phyloP scores from a whole-genome alignment of 2,113 vertebrate genomes.

The Mugil cephalus region DNA sequence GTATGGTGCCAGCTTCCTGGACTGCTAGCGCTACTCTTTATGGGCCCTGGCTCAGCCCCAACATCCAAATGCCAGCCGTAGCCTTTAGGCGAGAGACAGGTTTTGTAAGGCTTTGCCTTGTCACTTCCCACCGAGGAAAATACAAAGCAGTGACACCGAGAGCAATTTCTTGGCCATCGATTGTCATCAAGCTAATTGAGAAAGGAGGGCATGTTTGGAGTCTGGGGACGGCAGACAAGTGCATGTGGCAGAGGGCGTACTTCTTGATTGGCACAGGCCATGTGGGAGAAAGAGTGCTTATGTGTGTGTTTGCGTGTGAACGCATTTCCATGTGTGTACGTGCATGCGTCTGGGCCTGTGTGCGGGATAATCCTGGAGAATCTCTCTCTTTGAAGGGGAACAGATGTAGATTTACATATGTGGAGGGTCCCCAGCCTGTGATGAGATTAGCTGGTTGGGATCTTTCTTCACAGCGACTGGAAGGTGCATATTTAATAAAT shows the following conservation, averaged over 20 bases:
- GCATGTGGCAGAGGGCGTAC: conserved; percentile 84
- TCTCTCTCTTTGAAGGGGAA: conserved; percentile 95
- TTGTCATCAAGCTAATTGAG: conserved; percentile 82
- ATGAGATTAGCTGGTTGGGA: conserved; percentile 96
- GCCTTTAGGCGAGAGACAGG: conserved; percentile 83
- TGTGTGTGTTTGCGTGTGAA: conserved; percentile 60
- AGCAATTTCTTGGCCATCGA: conserved; percentile 90
- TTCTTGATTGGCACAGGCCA: conserved; percentile 87
- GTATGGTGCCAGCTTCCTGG: conserved; percentile 80
- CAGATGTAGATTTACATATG: conserved; percentile 99
- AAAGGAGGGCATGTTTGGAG: conserved; percentile 73
- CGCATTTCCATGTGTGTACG: conserved; percentile 66
- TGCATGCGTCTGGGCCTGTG: conserved; percentile 74
- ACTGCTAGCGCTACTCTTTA: conserved; percentile 63
- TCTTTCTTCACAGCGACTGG: conserved; percentile 88
- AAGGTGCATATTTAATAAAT: conserved; percentile 99
- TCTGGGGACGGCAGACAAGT: conserved; percentile 57
- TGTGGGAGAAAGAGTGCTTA: conserved; percentile 75
- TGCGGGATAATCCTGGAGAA: conserved; percentile 93
- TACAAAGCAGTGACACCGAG: conserved; percentile 89
- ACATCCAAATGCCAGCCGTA: conserved; percentile 57
- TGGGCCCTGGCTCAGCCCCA: conserved; percentile 77
- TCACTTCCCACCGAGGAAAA: conserved; percentile 88
- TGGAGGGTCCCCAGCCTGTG: conserved; percentile 95
- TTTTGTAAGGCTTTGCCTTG: conserved; percentile 83